Base-by-base conservation (phyloP, 2,797 vertebrate species). In the Perodicticus potto region DNA sequence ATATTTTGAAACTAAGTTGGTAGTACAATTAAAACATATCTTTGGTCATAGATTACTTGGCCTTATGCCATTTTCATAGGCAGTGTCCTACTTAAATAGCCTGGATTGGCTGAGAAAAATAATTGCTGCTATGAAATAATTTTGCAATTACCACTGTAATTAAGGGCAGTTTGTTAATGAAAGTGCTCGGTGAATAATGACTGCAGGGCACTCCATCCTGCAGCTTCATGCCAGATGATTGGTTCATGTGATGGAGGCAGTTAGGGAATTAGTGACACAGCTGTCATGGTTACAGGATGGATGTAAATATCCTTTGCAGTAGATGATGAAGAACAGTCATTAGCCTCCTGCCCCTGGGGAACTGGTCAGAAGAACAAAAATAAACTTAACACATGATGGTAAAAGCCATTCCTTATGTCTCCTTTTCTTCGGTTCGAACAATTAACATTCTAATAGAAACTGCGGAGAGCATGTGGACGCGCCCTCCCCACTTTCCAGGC, bases 131-230 rank as follows among this genome's bases (percentile, higher is more conserved):
- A 95, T 97, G 98, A 98, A 98, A 99, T 98, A 98, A 98, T 98
- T 98, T 96, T 91, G 98, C 98, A 98, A 98, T 98, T 98, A 98
- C 80, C 4, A 72, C 98, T 98, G 98, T 99, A 98, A 98, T 98
- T 98, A 99, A 98, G 98, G 98, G 98, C 98, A 97, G 98, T 98
- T 98, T 98, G 98, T 98, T 99, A 98, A 98, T 98, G 98, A 97
- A 97, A 94, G 98, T 7, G 97, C 98, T 95, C 0, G 98, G 98
- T 98, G 98, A 98, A 96, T 93, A 65, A 98, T 98, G 98, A 97
- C 98, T 89, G 98, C 97, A 11, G 98, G 98, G 98, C 97, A 16
- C 98, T 97, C 67, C 93, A 45, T 98, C 98, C 98, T 94, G 97
- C 89, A 37, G 97, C 96, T 91, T 78, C 72, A 63, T 86, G 96